These are phyloP conservation scores for Mormoops blainvillei DNA, from an alignment of 2,113 vertebrate species.

Conservation along the genomic window DNA sequence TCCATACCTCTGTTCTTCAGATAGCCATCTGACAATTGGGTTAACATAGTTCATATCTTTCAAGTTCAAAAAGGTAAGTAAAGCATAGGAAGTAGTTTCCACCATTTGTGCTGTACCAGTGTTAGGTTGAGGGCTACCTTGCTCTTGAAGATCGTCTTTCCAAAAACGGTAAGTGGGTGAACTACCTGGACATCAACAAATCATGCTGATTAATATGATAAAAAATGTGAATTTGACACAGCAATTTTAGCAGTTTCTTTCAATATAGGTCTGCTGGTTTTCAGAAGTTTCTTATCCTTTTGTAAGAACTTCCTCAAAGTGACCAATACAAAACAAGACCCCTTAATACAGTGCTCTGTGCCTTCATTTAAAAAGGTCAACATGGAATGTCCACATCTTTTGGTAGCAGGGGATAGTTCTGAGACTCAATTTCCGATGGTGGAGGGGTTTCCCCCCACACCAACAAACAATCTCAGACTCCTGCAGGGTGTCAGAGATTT, in stretches of 20 bases:
- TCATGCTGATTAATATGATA: neutral
- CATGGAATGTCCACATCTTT: neutral
- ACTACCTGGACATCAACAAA: slow-evolving; percentile 76
- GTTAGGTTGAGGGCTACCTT: slow-evolving; percentile 73
- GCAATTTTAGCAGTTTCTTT: neutral
- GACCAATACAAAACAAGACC: neutral
- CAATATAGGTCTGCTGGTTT: neutral
- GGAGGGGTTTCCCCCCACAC: neutral
- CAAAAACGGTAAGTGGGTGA: slow-evolving; percentile 86
- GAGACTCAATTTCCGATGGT: neutral
- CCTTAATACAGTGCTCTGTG: neutral
- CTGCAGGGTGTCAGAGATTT: neutral
- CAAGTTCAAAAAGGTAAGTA: slow-evolving; percentile 83
- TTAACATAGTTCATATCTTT: slow-evolving; percentile 83
- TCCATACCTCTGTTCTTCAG: slow-evolving; percentile 90
- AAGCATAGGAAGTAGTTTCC: slow-evolving; percentile 90
- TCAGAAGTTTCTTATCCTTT: neutral
- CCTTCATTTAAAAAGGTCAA: neutral
- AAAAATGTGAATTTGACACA: neutral
- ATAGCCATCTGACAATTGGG: slow-evolving; percentile 90
- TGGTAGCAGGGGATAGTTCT: neutral
- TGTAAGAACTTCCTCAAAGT: neutral
- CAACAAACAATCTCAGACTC: neutral
- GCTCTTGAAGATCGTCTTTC: slow-evolving; percentile 76
- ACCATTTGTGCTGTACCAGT: slow-evolving; percentile 82